phyloP scores from a whole-genome alignment of 2,113 vertebrate species.

The Penelope pileata region DNA sequence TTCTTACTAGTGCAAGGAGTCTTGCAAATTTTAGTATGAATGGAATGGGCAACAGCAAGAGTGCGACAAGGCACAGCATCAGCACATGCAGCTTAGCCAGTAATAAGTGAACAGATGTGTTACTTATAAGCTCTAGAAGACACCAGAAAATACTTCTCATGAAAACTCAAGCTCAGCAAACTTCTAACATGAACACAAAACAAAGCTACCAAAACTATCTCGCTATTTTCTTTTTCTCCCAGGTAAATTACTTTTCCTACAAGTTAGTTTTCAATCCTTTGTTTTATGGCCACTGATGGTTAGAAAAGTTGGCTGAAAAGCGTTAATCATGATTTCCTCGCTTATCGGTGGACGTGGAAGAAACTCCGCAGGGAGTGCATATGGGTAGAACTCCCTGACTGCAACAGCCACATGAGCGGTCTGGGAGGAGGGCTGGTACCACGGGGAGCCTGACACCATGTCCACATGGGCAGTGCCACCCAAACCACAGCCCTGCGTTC shows the following conservation, averaged over 20 bases:
- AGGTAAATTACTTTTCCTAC: background rate
- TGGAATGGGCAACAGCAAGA: background rate
- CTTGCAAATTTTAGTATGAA: constrained; percentile 39
- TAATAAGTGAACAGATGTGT: constrained; percentile 46
- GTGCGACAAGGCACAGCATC: background rate
- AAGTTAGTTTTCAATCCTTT: background rate
- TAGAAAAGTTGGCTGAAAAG: background rate
- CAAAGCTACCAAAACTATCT: background rate
- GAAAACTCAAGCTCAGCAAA: background rate
- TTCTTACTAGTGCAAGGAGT: constrained; percentile 42
- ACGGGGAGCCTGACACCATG: background rate
- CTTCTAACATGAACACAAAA: background rate
- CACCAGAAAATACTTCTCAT: background rate
- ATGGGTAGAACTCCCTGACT: background rate
- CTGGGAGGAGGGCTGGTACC: fast-evolving
- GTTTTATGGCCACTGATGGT: background rate
- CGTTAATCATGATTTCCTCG: background rate
- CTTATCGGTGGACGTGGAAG: background rate
- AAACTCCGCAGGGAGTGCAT: fast-evolving
- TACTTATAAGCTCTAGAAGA: constrained; percentile 21
- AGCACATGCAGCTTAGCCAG: background rate
- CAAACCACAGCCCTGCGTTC: background rate
- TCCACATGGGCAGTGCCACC: background rate
- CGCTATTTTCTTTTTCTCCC: background rate
- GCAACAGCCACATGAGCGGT: background rate